Evolutionary conservation across 2,888 invertebrate species (phyloP), one percentile per base, ranked within the genome.

Genomic region (Limnephilus lunatus): DNA sequence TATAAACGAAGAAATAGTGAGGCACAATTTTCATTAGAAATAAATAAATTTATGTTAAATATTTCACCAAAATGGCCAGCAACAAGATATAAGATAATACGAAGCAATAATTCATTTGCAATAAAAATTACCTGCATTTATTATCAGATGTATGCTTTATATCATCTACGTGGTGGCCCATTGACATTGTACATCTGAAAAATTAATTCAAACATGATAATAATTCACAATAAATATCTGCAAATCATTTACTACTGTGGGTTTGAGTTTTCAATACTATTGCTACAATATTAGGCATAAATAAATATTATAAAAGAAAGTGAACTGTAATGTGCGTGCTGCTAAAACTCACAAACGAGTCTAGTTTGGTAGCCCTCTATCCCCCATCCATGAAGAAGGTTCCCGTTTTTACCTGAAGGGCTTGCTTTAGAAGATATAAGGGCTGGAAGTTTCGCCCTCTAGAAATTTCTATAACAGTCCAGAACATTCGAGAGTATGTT

Each of bases 121-220:
- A 32, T 82, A 87, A 87, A 87, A 32, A 19, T 89, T 95, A 95
- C 92, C 95, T 95, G 94, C 95, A 95, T 31, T 95, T 94, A 81
- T 95, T 95, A 32, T 95, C 95, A 94, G 95, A 96, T 88, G 94
- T 94, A 95, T 97, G 97, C 25, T 96, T 95, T 93, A 97, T 96
- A 15, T 96, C 97, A 92, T 97, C 97, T 48, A 96, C 95, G 85
- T 96, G 95, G 94, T 97, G 97, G 0, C 97, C 97, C 97, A 97
- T 97, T 32, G 97, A 92, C 90, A 92, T 92, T 32, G 85, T 92
- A 81, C 93, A 93, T 19, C 93, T 93, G 85, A 85, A 91, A 92
- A 68, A 68, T 19, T 0, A 19, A 68, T 68, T 68, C 5, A 5
- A 68, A n/a, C 7, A 68, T n/a, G 25, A 2, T 25, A 68, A 9